Evolutionary conservation across 2,888 invertebrate genomes (phyloP).

Genomic region (Apamea sordens): DNA sequence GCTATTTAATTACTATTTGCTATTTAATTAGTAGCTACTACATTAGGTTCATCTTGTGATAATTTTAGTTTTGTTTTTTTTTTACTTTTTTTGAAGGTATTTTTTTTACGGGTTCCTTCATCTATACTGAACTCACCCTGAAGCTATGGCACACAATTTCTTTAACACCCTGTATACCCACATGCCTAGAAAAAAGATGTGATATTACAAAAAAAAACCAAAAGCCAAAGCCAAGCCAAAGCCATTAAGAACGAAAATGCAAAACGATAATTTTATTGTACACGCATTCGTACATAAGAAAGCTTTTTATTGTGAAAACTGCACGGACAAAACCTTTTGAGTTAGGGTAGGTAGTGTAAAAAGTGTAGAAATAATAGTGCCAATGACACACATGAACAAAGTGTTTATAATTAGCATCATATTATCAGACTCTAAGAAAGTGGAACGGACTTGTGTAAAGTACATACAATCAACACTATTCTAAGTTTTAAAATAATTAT

Average conservation of each 20-base stretch:
- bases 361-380: background rate
- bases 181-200: background rate
- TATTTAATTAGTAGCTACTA: too few relatives aligned
- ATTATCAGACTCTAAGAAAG: background rate
- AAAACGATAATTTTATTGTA: background rate
- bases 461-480: background rate
- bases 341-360: background rate
- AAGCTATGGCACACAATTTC: too few relatives aligned
- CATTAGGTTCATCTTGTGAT: too few relatives aligned
- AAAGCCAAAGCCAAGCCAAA: too few relatives aligned
- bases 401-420: background rate
- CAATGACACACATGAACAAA: background rate
- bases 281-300: background rate
- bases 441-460: too few relatives aligned
- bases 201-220: too few relatives aligned
- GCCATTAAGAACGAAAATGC: too few relatives aligned
- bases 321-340: background rate
- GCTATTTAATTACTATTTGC: too few relatives aligned
- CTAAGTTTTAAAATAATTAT: background rate
- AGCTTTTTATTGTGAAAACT: background rate
- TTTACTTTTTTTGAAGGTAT: too few relatives aligned
- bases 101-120: too few relatives aligned
- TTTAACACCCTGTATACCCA: background rate
- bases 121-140: too few relatives aligned
- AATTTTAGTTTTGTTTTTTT: too few relatives aligned